These are phyloP conservation scores for Oxyruncus cristatus DNA, from an alignment of 2,113 vertebrate genomes.

Conservation along the genomic window DNA sequence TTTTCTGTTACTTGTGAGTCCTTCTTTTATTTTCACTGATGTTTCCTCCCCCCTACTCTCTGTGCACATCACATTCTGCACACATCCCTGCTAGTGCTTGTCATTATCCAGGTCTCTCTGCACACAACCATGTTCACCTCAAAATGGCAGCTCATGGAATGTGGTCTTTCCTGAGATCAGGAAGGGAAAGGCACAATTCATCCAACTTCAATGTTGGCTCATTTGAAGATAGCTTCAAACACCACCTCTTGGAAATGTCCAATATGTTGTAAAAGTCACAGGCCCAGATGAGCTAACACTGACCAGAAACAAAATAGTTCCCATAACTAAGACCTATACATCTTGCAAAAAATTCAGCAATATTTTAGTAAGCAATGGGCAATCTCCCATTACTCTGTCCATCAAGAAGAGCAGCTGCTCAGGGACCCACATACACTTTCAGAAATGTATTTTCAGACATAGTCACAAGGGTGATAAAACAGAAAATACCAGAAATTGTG, in stretches of 20 bases:
- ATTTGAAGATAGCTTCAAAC: not conserved
- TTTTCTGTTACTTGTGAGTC: not conserved
- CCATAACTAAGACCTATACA: not conserved
- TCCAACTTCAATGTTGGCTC: rapidly evolving
- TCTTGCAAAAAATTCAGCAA: not conserved
- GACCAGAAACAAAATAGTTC: not conserved
- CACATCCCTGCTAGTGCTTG: not conserved
- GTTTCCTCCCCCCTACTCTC: not conserved
- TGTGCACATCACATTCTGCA: not conserved
- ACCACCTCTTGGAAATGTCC: not conserved
- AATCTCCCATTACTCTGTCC: not conserved
- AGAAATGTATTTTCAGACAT: not conserved
- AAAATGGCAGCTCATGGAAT: not conserved
- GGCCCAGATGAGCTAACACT: not conserved
- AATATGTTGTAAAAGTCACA: not conserved
- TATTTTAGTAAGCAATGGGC: not conserved
- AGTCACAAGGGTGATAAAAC: not conserved
- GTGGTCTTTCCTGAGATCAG: not conserved
- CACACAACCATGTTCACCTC: not conserved
- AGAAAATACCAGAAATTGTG: not conserved
- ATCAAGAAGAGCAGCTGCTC: not conserved
- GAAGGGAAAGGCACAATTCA: not conserved
- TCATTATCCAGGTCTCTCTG: not conserved
- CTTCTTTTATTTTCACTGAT: not conserved
- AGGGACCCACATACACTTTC: not conserved